Base-by-base conservation (phyloP, 2,797 vertebrate genomes). In the Enteromius argenteus region DNA sequence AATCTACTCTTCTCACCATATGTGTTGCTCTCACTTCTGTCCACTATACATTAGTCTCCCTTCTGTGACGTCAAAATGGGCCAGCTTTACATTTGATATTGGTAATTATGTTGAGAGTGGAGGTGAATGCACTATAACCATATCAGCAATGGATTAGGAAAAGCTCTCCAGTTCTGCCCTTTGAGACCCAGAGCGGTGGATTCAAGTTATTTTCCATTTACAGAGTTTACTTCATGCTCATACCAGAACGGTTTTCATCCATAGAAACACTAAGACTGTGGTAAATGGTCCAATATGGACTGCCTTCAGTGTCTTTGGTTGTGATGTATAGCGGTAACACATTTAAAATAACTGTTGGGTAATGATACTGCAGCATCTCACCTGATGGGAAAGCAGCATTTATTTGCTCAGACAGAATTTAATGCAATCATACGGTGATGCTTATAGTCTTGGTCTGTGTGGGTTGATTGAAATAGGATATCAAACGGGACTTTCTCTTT, bases 151-250 rank as follows among this genome's bases (percentile, higher is more conserved):
- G 81, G 35, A 81, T 88, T 80, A 76, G 64, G 51, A 79, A 85
- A 73, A 66, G 74, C 81, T 86, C 71, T 84, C 53, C 15, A 68
- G 62, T 84, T 75, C 84, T 80, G 73, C 74, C 84, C 79, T 53
- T 37, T 85, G 83, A 87, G 87, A 88, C 80, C 58, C 44, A 53
- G 60, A 49, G 67, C 19, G 39, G 53, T 84, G 75, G 51, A 84
- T 82, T 86, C 21, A n/a, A 87, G 86, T 85, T 86, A 85, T 81
- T 80, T 85, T 80, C 78, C 77, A 87, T 87, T 82, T 84, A 68
- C 67, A 81, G 83, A 76, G 74, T 82, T 79, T 42, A 72, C 67
- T 79, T 58, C 19, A 17, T 35, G 14, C 39, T 46, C 23, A 56
- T 79, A 67, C 21, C 62, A 72, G n/a, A 76, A 73, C 14, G n/a